phyloP scores from a whole-genome alignment of 2,888 invertebrate species.

The Pristionchus entomophagus region DNA sequence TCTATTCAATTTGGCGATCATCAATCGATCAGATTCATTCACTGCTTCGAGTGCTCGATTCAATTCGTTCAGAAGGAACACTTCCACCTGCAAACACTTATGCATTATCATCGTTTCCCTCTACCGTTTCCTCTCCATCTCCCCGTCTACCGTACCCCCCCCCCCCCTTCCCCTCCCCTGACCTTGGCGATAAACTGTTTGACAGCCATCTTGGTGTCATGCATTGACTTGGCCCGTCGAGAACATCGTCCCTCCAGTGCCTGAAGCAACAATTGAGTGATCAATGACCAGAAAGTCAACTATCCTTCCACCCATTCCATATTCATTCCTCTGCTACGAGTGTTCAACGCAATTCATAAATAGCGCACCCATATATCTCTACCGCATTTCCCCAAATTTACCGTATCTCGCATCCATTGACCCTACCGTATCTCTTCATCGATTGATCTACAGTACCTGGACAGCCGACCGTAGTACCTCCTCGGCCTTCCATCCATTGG shows the following conservation, averaged over 20 bases:
- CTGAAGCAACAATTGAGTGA: slow-evolving; percentile 43
- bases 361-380: not conserved
- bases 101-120: not conserved
- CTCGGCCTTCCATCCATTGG: slow-evolving; percentile 65
- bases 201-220: slow-evolving; percentile 64
- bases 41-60: slow-evolving; percentile 58
- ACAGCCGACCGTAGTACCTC: slow-evolving; percentile 50
- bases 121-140: not conserved
- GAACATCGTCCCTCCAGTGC: slow-evolving; percentile 65
- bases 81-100: slow-evolving; percentile 57
- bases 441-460: not conserved
- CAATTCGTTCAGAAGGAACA: slow-evolving; percentile 63
- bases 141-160: not conserved
- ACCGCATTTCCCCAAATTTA: not conserved
- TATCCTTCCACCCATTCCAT: not conserved
- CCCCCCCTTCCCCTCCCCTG: not conserved
- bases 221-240: slow-evolving; percentile 60
- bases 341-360: not conserved
- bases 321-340: not conserved
- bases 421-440: not conserved
- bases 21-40: slow-evolving; percentile 63
- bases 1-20: slow-evolving; percentile 61
- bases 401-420: not conserved
- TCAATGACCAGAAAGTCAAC: not conserved
- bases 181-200: slow-evolving; percentile 65